Evolutionary conservation across 2,888 invertebrate species (phyloP), one percentile per base, ranked within the genome.

Genomic region (Dasysyrphus albostriatus): DNA sequence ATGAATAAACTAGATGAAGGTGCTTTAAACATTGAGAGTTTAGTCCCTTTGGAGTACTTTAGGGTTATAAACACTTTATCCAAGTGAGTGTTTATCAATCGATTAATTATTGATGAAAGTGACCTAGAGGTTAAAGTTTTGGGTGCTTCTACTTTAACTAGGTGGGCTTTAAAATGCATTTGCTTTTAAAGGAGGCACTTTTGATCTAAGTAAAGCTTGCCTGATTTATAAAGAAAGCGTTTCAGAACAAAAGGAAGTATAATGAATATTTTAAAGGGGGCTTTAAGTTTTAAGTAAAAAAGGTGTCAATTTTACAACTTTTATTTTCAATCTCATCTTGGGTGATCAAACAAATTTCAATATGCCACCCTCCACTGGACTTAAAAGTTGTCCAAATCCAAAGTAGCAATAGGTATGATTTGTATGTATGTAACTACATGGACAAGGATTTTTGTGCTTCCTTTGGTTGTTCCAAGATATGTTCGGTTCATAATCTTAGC

Each of bases 41-140:
- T 24, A 32, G 19, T 61, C 39, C 24, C 24, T 61, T 61, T 42
- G 39, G 42, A 47, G 72, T 39, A 51, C 63, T 67, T 77, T 29
- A 75, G 54, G 75, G 16, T 56, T 72, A 63, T 65, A 49, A 63
- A 24, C 61, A 69, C 69, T 83, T 69, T 58, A 79, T 74, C 47
- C 58, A 51, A 77, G 72, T 72, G 72, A 77, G 72, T 72, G 72
- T 44, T 69, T 79, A 78, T 69, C 69, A 73, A 74, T 83, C 51
- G 77, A 61, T 67, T 67, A 73, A 74, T 47, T 51, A 54, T n/a
- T n/a, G n/a, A 67, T 42, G 44, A 37, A 49, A 61, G 67, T 61
- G 73, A 77, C 73, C 76, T 72, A 54, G 29, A 54, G 54, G 14
- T 54, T 2, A 54, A 12, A 19, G 49, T 49, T 19, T 3, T 54